Percentiles rank a stretch among this genome's conserved stretches.
Conservation (phyloP, 1,140 invertebrate species). For the Theocolax elegans region DNA sequence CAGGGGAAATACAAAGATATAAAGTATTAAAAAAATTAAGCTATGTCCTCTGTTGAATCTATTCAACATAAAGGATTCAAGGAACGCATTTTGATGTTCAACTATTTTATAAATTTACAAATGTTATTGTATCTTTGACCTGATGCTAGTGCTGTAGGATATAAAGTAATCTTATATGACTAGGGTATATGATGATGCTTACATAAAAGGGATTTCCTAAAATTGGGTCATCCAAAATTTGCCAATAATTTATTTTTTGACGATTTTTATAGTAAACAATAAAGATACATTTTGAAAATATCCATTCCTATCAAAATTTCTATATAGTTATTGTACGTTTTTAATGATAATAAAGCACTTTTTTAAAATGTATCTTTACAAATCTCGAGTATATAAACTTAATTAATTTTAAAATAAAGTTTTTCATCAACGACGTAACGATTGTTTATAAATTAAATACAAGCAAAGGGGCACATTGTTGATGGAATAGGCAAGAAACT, state of each 20-base stretch:
- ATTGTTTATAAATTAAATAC: slow-evolving; percentile 18
- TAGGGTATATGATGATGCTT: slow-evolving; percentile 34
- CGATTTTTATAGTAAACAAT: neutral
- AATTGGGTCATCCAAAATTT: neutral
- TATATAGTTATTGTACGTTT: slow-evolving; percentile 16
- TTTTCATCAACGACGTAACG: slow-evolving; percentile 14
- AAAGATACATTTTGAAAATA: neutral
- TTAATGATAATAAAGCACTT: slow-evolving; percentile 2
- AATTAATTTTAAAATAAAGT: slow-evolving; percentile 30
- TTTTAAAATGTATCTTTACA: slow-evolving; percentile 4
- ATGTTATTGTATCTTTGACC: slow-evolving; percentile 15
- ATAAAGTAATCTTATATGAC: slow-evolving; percentile 32
- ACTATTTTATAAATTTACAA: slow-evolving; percentile 26
- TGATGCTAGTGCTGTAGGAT: slow-evolving; percentile 2
- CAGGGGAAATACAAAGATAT: neutral
- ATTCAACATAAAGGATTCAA: neutral
- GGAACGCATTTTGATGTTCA: slow-evolving; percentile 1
- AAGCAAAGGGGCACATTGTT: slow-evolving; percentile 2
- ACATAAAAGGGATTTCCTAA: neutral
- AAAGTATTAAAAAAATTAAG: slow-evolving; percentile 11
- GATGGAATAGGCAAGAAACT: slow-evolving; percentile 31
- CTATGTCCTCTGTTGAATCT: slow-evolving; percentile 6
- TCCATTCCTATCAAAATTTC: neutral
- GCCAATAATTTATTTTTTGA: neutral
- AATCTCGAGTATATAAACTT: neutral